These are phyloP conservation scores for Xenus cinereus DNA, from an alignment of 2,113 vertebrate species.

Conservation along the genomic window DNA sequence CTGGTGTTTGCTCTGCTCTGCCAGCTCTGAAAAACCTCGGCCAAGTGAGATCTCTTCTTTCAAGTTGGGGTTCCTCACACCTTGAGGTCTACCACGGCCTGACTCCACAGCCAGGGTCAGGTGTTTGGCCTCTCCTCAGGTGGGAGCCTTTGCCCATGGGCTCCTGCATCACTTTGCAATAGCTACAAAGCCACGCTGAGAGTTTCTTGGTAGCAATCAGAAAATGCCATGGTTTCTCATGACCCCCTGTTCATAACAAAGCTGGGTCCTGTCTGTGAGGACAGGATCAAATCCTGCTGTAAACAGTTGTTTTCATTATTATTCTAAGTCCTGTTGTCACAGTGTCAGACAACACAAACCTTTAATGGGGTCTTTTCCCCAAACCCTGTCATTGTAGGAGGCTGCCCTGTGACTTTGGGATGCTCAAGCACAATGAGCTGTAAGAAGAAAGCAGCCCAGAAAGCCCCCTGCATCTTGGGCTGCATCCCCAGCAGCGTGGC, in stretches of 20 bases:
- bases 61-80: neutral
- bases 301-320: neutral
- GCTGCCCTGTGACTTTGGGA: neutral
- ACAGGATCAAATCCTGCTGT: neutral
- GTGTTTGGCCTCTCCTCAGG: neutral
- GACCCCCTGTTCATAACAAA: neutral
- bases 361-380: neutral
- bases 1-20: neutral
- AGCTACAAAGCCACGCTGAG: neutral
- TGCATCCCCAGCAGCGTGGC: neutral
- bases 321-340: neutral
- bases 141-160: neutral
- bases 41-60: neutral
- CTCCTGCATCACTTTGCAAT: neutral
- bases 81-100: neutral
- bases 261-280: neutral
- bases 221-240: fast-evolving
- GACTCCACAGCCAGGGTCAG: fast-evolving
- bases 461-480: neutral
- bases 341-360: neutral
- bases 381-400: fast-evolving
- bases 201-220: neutral
- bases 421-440: fast-evolving
- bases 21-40: neutral
- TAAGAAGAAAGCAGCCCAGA: neutral